Evolutionary conservation across 2,888 invertebrate species (phyloP).

Genomic region (Polydrusus cervinus): DNA sequence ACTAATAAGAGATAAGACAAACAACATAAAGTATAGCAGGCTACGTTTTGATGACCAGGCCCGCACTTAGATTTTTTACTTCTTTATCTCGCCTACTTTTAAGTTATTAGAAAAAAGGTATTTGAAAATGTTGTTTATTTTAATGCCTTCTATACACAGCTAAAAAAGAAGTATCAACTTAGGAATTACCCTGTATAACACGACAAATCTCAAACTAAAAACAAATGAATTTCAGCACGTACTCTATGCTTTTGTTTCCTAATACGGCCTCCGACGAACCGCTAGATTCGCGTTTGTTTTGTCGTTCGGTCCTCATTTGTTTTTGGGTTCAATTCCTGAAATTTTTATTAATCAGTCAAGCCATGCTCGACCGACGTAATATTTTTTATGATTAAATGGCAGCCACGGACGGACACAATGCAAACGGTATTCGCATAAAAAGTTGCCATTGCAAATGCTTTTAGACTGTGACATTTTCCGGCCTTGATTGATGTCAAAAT

Average conservation of each 20-base stretch:
- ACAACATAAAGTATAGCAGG: too few relatives aligned
- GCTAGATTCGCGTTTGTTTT: slow-evolving; percentile 41
- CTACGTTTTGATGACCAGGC: too few relatives aligned
- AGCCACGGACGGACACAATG: not conserved
- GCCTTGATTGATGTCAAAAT: not conserved
- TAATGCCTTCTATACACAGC: too few relatives aligned
- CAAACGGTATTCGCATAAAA: slow-evolving; percentile 8
- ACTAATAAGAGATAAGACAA: too few relatives aligned
- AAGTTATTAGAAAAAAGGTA: too few relatives aligned
- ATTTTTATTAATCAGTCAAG: slow-evolving; percentile 27
- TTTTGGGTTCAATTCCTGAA: slow-evolving; percentile 32
- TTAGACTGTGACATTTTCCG: slow-evolving; percentile 10
- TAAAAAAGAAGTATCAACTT: too few relatives aligned
- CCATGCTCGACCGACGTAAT: not conserved
- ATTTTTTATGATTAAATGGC: not conserved
- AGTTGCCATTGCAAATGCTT: not conserved
- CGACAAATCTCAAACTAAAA: slow-evolving; percentile 1
- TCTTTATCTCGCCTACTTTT: too few relatives aligned
- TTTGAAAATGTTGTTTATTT: too few relatives aligned
- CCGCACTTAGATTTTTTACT: too few relatives aligned
- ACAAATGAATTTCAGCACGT: slow-evolving; percentile 19
- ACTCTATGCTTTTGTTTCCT: slow-evolving; percentile 12
- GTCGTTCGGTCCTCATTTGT: slow-evolving; percentile 22
- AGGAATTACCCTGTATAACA: not conserved
- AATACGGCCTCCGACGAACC: slow-evolving; percentile 25